Base-by-base conservation (phyloP, 2,113 vertebrate genomes). In the Podarcis cretensis region DNA sequence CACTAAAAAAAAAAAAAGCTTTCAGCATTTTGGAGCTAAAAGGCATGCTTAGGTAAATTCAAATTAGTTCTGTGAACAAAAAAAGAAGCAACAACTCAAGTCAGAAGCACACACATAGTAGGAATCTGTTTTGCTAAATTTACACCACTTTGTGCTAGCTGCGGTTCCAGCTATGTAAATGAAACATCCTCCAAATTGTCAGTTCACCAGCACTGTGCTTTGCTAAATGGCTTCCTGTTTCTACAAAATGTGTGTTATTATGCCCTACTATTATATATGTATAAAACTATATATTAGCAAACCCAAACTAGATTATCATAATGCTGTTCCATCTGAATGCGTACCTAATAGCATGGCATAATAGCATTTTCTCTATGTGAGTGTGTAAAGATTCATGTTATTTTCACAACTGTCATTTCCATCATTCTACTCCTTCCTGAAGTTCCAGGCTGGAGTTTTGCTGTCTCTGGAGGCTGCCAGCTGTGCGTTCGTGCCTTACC, bases 131-230 rank as follows among this genome's bases (percentile, higher is more conserved):
- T 83, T 59, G 30, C 32, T 81, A 54, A 81, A 73, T 74, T 35
- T 83, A 78, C 32, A 40, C 57, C 30, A 23, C 16, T 85, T n/a
- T 48, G 18, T 43, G 48, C 20, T n/a, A 32, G 54, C 83, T 85
- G 88, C 4, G 20, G 30, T 74, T 73, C 88, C 57, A 30, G 57
- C 66, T 63, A 43, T 40, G 1, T n/a, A 73, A 87, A 14, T 81
- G 86, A 87, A 81, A 81, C 68, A 74, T 87, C 68, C 86, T 87
- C 78, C 78, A 81, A 87, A 87, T 40, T 74, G 80, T 87, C 68
- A 73, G 66, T 48, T 81, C 68, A 81, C 43, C 48, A 81, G 79
- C 66, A 59, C 68, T 73, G n/a, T 57, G 78, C 71, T 76, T 88
- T 75, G 35, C 68, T 76, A 65, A 83, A 88, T 88, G 32, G 57